phyloP scores from a whole-genome alignment of 2,113 vertebrate species.

The Pantherophis guttatus region DNA sequence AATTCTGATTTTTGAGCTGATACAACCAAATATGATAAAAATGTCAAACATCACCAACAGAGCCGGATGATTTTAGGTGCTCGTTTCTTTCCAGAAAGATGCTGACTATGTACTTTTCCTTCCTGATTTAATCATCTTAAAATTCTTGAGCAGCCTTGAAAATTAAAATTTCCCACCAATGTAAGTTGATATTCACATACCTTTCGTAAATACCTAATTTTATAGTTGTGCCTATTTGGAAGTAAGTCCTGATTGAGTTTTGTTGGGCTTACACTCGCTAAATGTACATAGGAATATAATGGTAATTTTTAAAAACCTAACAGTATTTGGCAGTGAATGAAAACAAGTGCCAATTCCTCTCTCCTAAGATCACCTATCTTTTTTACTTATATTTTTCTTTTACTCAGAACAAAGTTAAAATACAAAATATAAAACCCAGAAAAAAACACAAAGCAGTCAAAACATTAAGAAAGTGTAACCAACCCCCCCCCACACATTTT shows the following conservation, averaged over 20 bases:
- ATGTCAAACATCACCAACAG: neutral
- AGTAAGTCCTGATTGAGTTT: neutral
- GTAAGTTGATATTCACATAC: neutral
- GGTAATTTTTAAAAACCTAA: rapidly evolving
- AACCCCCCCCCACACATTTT: neutral
- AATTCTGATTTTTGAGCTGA: neutral
- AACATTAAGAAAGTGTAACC: neutral
- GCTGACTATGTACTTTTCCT: neutral
- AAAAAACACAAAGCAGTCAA: neutral
- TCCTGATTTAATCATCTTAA: neutral
- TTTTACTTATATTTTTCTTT: neutral
- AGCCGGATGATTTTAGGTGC: neutral
- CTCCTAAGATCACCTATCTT: rapidly evolving
- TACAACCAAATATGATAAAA: neutral
- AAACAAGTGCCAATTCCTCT: neutral
- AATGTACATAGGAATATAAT: neutral
- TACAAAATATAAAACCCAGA: neutral
- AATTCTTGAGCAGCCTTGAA: neutral
- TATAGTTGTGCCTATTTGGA: neutral
- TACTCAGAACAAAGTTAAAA: neutral
- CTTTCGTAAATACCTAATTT: neutral
- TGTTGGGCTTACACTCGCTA: neutral
- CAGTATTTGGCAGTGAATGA: rapidly evolving
- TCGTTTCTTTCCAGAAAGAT: neutral
- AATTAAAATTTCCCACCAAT: neutral